Conservation (phyloP, 2,888 invertebrate species). For the Rhodophaea formosa region DNA sequence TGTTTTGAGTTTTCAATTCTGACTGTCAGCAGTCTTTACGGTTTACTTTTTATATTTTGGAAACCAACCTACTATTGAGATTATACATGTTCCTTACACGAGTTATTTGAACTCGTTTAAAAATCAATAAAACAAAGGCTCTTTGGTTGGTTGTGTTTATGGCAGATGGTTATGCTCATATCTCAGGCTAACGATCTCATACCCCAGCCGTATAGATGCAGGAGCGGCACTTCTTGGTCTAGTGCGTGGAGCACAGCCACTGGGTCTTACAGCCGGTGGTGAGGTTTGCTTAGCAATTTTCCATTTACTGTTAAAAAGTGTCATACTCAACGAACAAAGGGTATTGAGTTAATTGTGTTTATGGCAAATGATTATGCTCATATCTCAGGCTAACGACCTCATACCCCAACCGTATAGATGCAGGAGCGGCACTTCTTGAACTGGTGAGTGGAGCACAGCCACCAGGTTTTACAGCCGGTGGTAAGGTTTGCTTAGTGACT, state of each 20-base stretch:
- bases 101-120: not conserved
- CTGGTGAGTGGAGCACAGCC: conserved; percentile 27
- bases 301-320: not conserved
- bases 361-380: no score
- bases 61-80: no score
- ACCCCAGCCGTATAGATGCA: conserved; percentile 4
- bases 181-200: not conserved
- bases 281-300: not conserved
- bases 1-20: no score
- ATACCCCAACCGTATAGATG: conserved; percentile 4
- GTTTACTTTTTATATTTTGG: no score
- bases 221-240: conserved; percentile 24
- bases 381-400: not conserved
- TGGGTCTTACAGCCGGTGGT: not conserved
- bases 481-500: not conserved
- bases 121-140: no score
- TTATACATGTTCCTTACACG: no score
- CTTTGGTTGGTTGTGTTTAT: no score
- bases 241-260: conserved; percentile 27
- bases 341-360: no score
- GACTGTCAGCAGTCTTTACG: no score
- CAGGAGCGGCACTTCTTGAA: conserved; percentile 23
- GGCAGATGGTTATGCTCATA: no score
- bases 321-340: no score
- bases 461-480: conserved; percentile 1